Evolutionary conservation across 1,140 invertebrate species (phyloP), one percentile per base, ranked within the genome.

Genomic region (Lepidostoma basale): DNA sequence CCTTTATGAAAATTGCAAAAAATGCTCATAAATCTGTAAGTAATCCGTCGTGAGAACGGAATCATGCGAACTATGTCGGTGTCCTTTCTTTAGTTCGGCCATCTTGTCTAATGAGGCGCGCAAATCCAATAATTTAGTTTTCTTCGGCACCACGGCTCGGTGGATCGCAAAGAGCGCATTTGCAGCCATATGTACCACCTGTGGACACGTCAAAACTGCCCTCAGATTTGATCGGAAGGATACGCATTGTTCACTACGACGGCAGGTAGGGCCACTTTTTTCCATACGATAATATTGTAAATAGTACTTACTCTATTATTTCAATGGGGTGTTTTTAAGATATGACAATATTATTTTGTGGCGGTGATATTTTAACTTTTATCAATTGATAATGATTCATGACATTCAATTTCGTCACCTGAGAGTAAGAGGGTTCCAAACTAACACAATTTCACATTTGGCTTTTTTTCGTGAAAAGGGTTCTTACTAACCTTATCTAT

Each of bases 111-210:
- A 70, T 70, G 68, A 70, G 54, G 56, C 68, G 68, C 1, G 12
- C 56, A 70, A 70, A 70, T 70, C 68, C 63, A 70, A 70, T 70
- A 70, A 70, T 70, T 70, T 65, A 2, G 36, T 54, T 54, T 54
- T 18, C 23, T 36, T 60, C 42, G 26, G 44, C 40, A 54, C 18
- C 62, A 33, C 40, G 26, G 40, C 20, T 62, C 39, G 39, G 16
- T 44, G 36, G n/a, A 23, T 44, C 59, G 16, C 36, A 62, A 62
- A 36, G 39, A 25, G 36, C 23, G 28, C 45, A 52, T 62, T 28
- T 26, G 18, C 10, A 36, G 56, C 18, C 14, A 54, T 62, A 65
- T 66, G 54, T 66, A 40, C 62, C 62, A 70, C 68, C 68, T 70
- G 68, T 70, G 47, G 28, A 25, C 62, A 44, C 42, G 36, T 33